A percentile compares a stretch with the other conserved stretches of the same genome.
phyloP scores from a whole-genome alignment of 2,113 vertebrate genomes.

The Spermophilus dauricus region DNA sequence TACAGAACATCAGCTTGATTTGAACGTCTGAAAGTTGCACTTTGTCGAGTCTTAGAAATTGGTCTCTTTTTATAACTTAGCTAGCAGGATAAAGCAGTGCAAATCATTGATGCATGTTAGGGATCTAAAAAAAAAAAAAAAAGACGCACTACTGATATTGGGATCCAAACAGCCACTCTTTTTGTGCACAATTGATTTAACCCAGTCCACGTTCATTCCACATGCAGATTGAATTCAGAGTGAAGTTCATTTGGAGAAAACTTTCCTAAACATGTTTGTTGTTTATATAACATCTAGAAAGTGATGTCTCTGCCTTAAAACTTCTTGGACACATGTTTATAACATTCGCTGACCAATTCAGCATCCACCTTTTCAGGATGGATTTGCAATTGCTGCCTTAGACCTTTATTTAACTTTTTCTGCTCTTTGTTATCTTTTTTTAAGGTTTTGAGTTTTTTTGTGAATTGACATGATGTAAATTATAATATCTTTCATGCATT shows the following conservation, averaged over 20 bases:
- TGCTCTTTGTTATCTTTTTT: neutral
- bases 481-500: neutral
- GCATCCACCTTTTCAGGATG: neutral
- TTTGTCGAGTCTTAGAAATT: neutral
- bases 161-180: too few relatives aligned
- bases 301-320: neutral
- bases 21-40: constrained; percentile 68
- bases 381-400: neutral
- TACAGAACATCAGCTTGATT: constrained; percentile 72
- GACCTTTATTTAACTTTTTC: constrained; percentile 39
- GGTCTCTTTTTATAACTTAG: neutral
- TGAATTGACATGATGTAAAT: neutral
- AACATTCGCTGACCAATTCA: constrained; percentile 1
- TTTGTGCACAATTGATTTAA: neutral
- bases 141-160: rapidly evolving
- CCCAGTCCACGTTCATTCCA: neutral
- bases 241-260: neutral
- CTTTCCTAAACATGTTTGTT: neutral
- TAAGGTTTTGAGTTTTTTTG: neutral
- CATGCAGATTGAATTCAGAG: neutral
- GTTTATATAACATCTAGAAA: neutral
- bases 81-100: neutral
- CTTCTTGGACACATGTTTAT: neutral
- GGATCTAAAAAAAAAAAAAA: neutral
- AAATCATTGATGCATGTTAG: neutral